Evolutionary conservation across 2,888 invertebrate genomes (phyloP).

Genomic region (Trissonchulus latispiculum): DNA sequence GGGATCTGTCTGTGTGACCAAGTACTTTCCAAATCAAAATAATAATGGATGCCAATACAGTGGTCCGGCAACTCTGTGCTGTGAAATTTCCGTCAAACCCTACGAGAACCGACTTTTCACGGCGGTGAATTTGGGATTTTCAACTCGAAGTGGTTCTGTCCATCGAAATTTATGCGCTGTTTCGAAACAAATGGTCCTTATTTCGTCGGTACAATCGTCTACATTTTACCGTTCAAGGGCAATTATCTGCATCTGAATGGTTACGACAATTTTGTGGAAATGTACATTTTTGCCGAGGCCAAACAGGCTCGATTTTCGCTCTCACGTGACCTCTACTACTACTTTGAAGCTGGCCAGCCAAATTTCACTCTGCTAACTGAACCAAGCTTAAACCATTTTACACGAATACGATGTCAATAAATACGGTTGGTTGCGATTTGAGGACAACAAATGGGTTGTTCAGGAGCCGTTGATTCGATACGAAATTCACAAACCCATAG

Average conservation of each 20-base stretch:
- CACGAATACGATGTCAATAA: neutral
- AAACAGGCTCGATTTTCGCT: slow-evolving; percentile 12
- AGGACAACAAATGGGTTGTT: neutral
- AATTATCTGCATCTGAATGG: slow-evolving; percentile 19
- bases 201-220: slow-evolving; percentile 6
- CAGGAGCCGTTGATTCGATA: neutral
- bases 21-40: neutral
- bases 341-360: neutral
- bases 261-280: slow-evolving; percentile 6
- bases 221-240: slow-evolving; percentile 14
- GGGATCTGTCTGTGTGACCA: slow-evolving; percentile 5
- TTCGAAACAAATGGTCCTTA: neutral
- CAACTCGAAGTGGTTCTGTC: neutral
- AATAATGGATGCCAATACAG: neutral
- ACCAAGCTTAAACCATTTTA: neutral
- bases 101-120: neutral
- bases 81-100: slow-evolving; percentile 5
- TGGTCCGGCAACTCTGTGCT: neutral
- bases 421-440: slow-evolving; percentile 8
- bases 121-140: neutral
- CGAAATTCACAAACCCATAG: slow-evolving; percentile 4
- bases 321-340: neutral
- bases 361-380: neutral
- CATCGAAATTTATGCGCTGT: slow-evolving; percentile 12
- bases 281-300: slow-evolving; percentile 15